These are phyloP conservation scores for Bubo scandiacus DNA, from an alignment of 2,113 vertebrate species.

Conservation along the genomic window DNA sequence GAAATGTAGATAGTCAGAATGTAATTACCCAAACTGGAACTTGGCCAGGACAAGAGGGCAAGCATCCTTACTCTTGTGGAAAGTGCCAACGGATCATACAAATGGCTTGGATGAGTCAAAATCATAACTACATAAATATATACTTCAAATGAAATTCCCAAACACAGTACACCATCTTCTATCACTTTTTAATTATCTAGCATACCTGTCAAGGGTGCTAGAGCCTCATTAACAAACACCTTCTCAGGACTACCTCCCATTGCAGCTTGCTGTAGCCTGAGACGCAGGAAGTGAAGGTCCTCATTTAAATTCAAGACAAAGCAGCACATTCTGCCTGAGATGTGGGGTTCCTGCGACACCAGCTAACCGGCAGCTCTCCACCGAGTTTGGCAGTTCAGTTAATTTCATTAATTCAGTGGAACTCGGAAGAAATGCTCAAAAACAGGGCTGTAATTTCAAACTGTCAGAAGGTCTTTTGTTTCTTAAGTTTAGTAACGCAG, in stretches of 20 bases:
- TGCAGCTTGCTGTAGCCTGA: not conserved
- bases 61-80: not conserved
- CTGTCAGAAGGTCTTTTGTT: not conserved
- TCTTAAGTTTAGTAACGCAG: not conserved
- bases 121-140: not conserved
- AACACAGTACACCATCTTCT: not conserved
- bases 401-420: not conserved
- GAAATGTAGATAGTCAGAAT: not conserved
- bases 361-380: not conserved
- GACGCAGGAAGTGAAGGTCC: not conserved
- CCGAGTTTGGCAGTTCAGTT: not conserved
- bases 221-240: not conserved
- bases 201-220: not conserved
- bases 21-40: not conserved
- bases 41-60: not conserved
- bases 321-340: not conserved
- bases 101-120: constrained; percentile 9
- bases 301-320: constrained; percentile 17
- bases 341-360: not conserved
- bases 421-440: not conserved
- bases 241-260: not conserved
- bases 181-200: not conserved
- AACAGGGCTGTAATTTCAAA: not conserved
- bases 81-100: not conserved
- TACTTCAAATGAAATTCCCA: not conserved